These are phyloP conservation scores for Takifugu flavidus DNA, from an alignment of 2,113 vertebrate species.

Conservation along the genomic window DNA sequence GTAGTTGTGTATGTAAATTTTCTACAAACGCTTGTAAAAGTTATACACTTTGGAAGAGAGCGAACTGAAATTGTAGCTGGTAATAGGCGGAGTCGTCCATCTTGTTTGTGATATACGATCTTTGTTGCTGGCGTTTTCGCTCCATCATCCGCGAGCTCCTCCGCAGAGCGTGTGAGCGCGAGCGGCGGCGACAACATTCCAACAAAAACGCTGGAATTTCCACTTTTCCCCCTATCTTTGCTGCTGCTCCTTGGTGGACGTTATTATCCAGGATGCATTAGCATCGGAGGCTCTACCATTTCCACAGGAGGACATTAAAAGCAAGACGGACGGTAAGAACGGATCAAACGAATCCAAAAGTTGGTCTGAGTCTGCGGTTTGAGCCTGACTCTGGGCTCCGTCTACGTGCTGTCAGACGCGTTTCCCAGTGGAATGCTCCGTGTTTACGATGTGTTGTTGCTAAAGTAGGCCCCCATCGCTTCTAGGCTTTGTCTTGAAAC, in stretches of 20 bases:
- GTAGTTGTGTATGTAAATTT: too few relatives aligned
- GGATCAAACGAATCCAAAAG: slow-evolving; percentile 14
- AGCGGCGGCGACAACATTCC: neutral
- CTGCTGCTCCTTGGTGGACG: neutral
- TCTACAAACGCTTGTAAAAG: too few relatives aligned
- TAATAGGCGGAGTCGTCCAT: neutral
- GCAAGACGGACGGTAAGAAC: slow-evolving; percentile 16
- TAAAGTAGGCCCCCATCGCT: neutral
- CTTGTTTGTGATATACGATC: neutral
- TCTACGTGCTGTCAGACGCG: slow-evolving; percentile 29
- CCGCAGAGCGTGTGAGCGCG: slow-evolving; percentile 11
- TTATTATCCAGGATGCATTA: neutral
- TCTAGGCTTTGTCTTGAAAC: neutral
- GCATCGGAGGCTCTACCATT: neutral
- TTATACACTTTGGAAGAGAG: too few relatives aligned
- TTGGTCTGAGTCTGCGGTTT: slow-evolving; percentile 23
- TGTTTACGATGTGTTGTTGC: slow-evolving; percentile 2
- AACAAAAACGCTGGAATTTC: neutral
- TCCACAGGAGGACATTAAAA: neutral
- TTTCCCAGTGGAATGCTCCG: neutral
- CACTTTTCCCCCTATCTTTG: neutral
- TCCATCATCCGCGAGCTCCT: slow-evolving; percentile 12
- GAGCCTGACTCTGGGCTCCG: slow-evolving; percentile 26
- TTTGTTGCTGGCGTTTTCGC: slow-evolving; percentile 20
- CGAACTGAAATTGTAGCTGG: neutral